Conservation (phyloP, 2,113 vertebrate species). For the Shinisaurus crocodilurus region DNA sequence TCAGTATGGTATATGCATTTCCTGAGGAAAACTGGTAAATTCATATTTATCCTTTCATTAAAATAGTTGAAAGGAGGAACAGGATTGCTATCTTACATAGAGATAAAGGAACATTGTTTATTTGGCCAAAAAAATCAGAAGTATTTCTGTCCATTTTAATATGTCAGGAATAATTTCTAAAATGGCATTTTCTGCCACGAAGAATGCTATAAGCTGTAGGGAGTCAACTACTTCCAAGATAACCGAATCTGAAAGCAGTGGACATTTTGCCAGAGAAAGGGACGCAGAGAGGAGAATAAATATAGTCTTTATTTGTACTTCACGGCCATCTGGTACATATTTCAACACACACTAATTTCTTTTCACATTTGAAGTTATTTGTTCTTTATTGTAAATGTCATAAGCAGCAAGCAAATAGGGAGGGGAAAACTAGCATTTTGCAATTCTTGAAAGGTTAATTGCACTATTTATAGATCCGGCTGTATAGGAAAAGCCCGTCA, state of each 20-base stretch:
- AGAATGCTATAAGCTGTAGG: constrained; percentile 34
- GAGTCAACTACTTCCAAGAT: constrained; percentile 32
- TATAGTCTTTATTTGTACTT: constrained; percentile 49
- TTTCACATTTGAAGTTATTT: constrained; percentile 33
- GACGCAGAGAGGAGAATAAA: not conserved
- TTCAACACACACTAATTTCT: constrained; percentile 45
- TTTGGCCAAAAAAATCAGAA: constrained; percentile 37
- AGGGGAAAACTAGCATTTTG: constrained; percentile 70
- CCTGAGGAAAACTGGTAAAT: not conserved
- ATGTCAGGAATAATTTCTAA: constrained; percentile 31
- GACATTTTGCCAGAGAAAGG: constrained; percentile 21
- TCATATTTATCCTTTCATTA: not conserved
- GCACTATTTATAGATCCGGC: constrained; percentile 82
- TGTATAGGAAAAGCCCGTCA: constrained; percentile 71
- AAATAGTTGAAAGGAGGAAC: not conserved
- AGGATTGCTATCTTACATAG: not conserved
- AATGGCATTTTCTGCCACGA: constrained; percentile 48
- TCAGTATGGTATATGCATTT: not conserved
- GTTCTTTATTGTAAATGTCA: constrained; percentile 55
- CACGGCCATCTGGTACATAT: not conserved
- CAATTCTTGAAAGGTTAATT: constrained; percentile 83
- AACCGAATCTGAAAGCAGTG: not conserved
- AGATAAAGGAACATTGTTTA: constrained; percentile 25
- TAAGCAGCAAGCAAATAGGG: constrained; percentile 62
- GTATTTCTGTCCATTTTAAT: constrained; percentile 52